These are phyloP conservation scores for Thalassarche chlororhynchos DNA, from an alignment of 2,113 vertebrate genomes.

Conservation along the genomic window DNA sequence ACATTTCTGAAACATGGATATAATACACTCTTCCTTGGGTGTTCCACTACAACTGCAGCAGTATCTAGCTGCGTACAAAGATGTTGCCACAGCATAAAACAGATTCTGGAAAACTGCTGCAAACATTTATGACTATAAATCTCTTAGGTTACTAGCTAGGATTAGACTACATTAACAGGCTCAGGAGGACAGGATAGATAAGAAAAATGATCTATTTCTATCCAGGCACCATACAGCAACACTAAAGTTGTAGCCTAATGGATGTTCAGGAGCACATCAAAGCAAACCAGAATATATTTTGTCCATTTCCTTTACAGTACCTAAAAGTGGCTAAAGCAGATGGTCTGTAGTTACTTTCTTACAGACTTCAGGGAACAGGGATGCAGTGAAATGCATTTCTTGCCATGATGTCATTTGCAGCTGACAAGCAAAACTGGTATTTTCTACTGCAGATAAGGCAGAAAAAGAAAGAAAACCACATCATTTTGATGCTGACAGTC, in stretches of 20 bases:
- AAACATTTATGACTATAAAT: neutral
- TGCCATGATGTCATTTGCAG: neutral
- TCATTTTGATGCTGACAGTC: neutral
- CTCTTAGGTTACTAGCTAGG: neutral
- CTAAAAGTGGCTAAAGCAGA: neutral
- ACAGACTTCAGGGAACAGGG: neutral
- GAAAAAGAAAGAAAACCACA: neutral
- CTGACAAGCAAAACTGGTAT: neutral
- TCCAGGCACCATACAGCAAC: neutral
- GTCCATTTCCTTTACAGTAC: neutral
- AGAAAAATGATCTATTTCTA: conserved; percentile 44
- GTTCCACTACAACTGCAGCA: neutral
- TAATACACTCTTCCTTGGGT: neutral
- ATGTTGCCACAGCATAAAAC: neutral
- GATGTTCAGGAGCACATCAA: conserved; percentile 31
- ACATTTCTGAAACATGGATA: neutral
- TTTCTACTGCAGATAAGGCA: neutral
- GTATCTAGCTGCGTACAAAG: neutral
- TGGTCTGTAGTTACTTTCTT: neutral
- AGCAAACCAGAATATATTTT: conserved; percentile 12
- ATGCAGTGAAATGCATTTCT: neutral
- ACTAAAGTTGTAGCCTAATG: conserved; percentile 4
- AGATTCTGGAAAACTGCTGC: neutral
- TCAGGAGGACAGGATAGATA: conserved; percentile 14
- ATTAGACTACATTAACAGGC: conserved; percentile 42